Evolutionary conservation across 2,797 vertebrate genomes (phyloP), one percentile per base, ranked within the genome.

Genomic region (Limnodromus scolopaceus): DNA sequence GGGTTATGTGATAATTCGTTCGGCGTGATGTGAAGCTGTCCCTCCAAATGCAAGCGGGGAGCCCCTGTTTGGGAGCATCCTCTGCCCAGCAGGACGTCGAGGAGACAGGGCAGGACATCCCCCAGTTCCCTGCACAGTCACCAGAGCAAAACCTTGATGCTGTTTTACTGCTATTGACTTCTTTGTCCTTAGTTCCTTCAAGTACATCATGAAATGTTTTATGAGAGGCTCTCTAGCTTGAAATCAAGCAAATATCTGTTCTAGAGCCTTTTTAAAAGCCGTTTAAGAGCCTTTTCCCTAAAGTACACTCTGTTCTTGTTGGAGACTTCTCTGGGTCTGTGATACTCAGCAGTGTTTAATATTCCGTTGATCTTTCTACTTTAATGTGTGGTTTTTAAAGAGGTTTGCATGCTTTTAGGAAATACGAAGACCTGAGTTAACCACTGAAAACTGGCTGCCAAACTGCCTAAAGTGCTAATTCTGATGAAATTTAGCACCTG

Each of bases 401-500:
- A 65, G 36, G n/a, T 54, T 89, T 78, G 30, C 25, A 1, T 86
- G 69, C 72, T 95, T 90, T 66, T 82, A 84, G 66, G 94, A 91
- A 95, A 89, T 70, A 53, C 0, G 55, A 93, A 87, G 89, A 87
- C 66, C 36, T 54, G 70, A 76, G 28, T 87, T 92, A 94, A 82
- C 96, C 86, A 45, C 93, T 66, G 78, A 48, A 80, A 79, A 82
- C 5, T 83, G 89, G 74, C 92, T 94, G 92, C 91, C 86, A 82
- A 88, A 76, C 46, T 88, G 80, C 87, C 64, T 66, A 14, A 84
- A 82, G 94, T 92, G 95, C 92, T 93, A 96, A 93, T 93, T 93
- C 89, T 93, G 77, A 32, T 93, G 92, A 95, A 97, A 95, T 94
- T 95, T 94, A 93, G 94, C 96, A 95, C 96, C 95, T 90, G 60